Evolutionary conservation across 2,113 vertebrate genomes (phyloP), one percentile per base, ranked within the genome.

Genomic region (Semnornis frantzii): DNA sequence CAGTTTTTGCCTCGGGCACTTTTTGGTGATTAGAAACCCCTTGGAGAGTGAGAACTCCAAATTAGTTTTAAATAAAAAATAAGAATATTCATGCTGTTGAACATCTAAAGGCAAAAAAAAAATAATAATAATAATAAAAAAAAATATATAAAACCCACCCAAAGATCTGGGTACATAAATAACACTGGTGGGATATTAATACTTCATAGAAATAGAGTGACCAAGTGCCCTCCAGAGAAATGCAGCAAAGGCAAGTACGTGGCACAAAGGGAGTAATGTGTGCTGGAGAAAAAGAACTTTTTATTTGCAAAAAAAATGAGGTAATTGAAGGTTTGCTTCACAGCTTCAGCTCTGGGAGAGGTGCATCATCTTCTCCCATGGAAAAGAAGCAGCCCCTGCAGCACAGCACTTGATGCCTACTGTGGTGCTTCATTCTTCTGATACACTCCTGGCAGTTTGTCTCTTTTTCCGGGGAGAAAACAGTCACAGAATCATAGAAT

Each of bases 41-140:
- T 98, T 97, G 96, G 99, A 99, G 99, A 99, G 98, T 6, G 97
- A 98, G 98, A 98, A 98, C 98, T 98, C 98, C 98, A 99, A 99
- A 99, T 99, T 99, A 99, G 98, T 98, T 99, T 99, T 99, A 98
- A 99, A 99, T 99, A 99, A 99, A 98, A 99, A 98, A 98, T 98
- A 98, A 99, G 98, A 99, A 99, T 99, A 99, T 99, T 99, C 99
- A 99, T 98, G 98, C 98, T 97, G 97, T 98, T 97, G 98, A 98
- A 98, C 98, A 98, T 99, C 99, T 99, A 98, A 99, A 98, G 98
- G 98, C 98, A 98, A 98, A 89, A 98, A 98, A 98, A 81, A 97
- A 77, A 24, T 18, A 46, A 18, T 18, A 42, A 42, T 15, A 42
- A 42, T 15, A 42, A 17, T 46, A 18, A 46, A 18, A 46, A 46